Percentiles rank a stretch among this genome's conserved stretches.
These are phyloP conservation scores for Loxodonta africana DNA, from an alignment of 2,113 vertebrate genomes.

Conservation along the genomic window DNA sequence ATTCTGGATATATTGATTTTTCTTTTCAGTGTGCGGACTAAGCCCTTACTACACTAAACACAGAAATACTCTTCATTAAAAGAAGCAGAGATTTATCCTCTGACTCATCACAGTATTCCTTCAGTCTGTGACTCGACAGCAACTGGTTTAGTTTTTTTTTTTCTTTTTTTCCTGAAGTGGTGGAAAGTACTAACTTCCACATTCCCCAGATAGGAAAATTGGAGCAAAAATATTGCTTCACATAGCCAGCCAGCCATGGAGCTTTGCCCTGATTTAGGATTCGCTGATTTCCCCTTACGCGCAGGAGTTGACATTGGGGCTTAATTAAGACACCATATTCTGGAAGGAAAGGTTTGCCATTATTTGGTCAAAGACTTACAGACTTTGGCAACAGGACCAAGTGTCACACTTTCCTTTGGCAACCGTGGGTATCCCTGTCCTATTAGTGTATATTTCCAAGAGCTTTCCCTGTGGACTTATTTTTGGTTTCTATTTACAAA, in stretches of 20 bases:
- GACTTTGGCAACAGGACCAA: slow-evolving; percentile 69
- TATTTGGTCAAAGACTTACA: slow-evolving; percentile 64
- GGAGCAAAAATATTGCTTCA: slow-evolving; percentile 25
- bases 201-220: slow-evolving; percentile 51
- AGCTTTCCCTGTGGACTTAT: slow-evolving; percentile 59
- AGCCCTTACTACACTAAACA: not conserved
- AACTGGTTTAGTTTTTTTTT: not conserved
- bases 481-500: slow-evolving; percentile 71
- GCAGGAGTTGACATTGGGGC: slow-evolving; percentile 16
- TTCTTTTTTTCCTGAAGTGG: not conserved
- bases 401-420: slow-evolving; percentile 82
- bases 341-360: slow-evolving; percentile 67
- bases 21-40: not conserved
- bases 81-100: not conserved
- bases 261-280: not conserved
- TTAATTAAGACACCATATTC: slow-evolving; percentile 67
- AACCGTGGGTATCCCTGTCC: slow-evolving; percentile 48
- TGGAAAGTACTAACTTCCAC: slow-evolving; percentile 10
- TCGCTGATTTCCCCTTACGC: slow-evolving; percentile 48
- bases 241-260: not conserved
- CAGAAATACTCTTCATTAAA: not conserved
- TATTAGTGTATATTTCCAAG: slow-evolving; percentile 69
- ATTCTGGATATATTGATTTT: not conserved
- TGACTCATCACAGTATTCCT: slow-evolving; percentile 31
- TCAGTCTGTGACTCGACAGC: not conserved